Evolutionary conservation across 1,140 invertebrate species (phyloP), one percentile per base, ranked within the genome.

Genomic region (Cylas formicarius): DNA sequence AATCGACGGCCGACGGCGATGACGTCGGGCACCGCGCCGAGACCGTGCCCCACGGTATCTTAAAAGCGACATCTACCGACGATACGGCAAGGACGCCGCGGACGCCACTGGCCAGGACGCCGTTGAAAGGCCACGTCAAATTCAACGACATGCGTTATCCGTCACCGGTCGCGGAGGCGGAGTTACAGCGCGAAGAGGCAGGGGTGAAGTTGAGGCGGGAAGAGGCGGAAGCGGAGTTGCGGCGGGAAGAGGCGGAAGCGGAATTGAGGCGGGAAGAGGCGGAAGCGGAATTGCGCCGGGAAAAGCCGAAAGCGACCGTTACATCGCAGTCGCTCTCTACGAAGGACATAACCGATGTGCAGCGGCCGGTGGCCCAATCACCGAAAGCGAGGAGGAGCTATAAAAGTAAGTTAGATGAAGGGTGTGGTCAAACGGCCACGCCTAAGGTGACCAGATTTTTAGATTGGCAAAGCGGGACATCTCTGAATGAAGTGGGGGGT

Each of bases 311-410:
- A 36, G 21, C 21, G 19, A 17, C 19, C 10, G 10, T 21, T 23
- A 46, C 3, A 21, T 20, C 10, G 2, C 23, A 5, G 9, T 24
- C 4, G 21, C n/a, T 7, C 11, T 7, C 13, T 13, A 11, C 27
- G 22, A 17, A 19, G 13, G 18, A 35, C 27, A 31, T 10, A 13
- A 41, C 13, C 13, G 17, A 9, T 40, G n/a, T n/a, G 13, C 17
- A 11, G 18, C 35, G 37, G 16, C 14, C 29, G 8, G 22, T 24
- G 10, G 40, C 32, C 22, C 41, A 43, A 24, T 48, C 51, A 19
- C 56, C 56, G 0, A 56, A 29, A 24, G 34, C 39, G 1, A 46
- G 57, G 26, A 52, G 39, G 39, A 57, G 54, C 39, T 58, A 57
- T 38, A 58, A 51, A 47, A 46, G 56, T 58, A 37, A 44, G 44